Percentiles rank a stretch among this genome's conserved stretches.
phyloP scores from a whole-genome alignment of 2,797 vertebrate species.

The Cheracebus regulus region DNA sequence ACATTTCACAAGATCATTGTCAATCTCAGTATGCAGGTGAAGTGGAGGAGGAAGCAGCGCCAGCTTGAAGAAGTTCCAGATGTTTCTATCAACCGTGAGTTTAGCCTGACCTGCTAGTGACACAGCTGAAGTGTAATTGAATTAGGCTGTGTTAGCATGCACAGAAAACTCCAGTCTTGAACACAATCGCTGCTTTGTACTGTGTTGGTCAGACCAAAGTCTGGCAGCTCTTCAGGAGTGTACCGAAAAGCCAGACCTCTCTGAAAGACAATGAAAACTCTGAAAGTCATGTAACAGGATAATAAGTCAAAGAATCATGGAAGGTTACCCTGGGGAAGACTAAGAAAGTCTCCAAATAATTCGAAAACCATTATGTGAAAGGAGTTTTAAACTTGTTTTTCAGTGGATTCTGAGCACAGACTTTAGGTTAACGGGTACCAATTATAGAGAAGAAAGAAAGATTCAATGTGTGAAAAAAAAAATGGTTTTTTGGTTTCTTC shows the following conservation, averaged over 20 bases:
- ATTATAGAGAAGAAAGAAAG: neutral
- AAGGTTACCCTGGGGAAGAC: neutral
- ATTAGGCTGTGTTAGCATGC: neutral
- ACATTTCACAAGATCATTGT: neutral
- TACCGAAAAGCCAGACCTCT: neutral
- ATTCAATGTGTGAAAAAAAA: neutral
- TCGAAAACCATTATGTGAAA: neutral
- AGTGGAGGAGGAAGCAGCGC: neutral
- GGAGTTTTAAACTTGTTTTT: neutral
- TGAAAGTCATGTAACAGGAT: neutral
- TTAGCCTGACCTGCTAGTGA: neutral
- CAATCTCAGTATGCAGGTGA: neutral
- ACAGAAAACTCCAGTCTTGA: neutral
- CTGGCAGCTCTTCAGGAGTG: neutral
- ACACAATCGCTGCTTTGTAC: neutral
- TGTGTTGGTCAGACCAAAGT: neutral
- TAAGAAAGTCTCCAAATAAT: neutral
- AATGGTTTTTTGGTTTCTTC: too few relatives aligned
- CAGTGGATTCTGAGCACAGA: neutral
- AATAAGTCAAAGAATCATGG: neutral
- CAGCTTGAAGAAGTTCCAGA: neutral
- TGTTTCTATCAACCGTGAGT: neutral
- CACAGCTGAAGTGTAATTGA: neutral
- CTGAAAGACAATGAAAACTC: neutral
- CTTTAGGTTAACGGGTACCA: neutral